Evolutionary conservation across 2,888 invertebrate species (phyloP).

Genomic region (Macrostomum cliftonense): DNA sequence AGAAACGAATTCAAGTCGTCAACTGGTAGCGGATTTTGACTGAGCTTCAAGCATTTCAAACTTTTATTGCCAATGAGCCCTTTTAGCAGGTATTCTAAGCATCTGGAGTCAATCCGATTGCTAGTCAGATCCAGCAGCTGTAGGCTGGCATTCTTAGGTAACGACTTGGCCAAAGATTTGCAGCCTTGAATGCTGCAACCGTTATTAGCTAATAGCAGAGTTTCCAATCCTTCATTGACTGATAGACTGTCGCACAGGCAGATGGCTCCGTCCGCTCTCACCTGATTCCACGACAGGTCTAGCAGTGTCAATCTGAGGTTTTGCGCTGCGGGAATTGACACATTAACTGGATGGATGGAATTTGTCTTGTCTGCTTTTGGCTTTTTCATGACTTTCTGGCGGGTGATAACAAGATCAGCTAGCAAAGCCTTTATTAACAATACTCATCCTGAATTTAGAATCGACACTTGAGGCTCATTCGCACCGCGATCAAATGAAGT

Average conservation of each 20-base stretch:
- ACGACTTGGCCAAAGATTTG: not conserved
- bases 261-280: slow-evolving; percentile 16
- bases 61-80: slow-evolving; percentile 21
- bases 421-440: too few species aligned
- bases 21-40: slow-evolving; percentile 18
- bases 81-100: slow-evolving; percentile 19
- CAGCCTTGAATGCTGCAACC: slow-evolving; percentile 1
- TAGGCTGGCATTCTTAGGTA: slow-evolving; percentile 13
- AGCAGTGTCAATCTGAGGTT: slow-evolving; percentile 39
- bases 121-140: slow-evolving; percentile 21
- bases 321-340: slow-evolving; percentile 17
- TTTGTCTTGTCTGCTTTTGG: too few species aligned
- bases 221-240: not conserved
- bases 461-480: too few species aligned
- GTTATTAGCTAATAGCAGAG: not conserved
- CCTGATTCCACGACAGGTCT: slow-evolving; percentile 30
- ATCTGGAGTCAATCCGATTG: slow-evolving; percentile 23
- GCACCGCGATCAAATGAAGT: too few species aligned
- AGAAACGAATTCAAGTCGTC: slow-evolving; percentile 17
- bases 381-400: too few species aligned
- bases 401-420: too few species aligned
- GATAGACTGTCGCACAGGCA: slow-evolving; percentile 16
- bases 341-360: too few species aligned
- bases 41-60: slow-evolving; percentile 10
- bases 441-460: too few species aligned